These are phyloP conservation scores for Pelusios castaneus DNA, from an alignment of 2,113 vertebrate species.

Conservation along the genomic window DNA sequence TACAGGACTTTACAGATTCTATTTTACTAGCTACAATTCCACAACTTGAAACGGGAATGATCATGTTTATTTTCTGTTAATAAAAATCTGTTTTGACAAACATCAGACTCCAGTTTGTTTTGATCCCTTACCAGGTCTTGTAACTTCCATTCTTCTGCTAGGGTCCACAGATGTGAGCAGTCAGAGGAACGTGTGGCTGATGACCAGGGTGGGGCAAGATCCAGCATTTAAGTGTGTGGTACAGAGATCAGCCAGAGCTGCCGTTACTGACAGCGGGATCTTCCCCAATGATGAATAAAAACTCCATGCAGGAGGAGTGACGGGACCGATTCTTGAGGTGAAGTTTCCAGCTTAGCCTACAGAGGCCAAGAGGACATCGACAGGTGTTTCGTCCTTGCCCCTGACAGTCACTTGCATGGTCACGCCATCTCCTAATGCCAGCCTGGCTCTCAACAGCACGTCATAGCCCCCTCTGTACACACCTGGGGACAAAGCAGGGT, in stretches of 20 bases:
- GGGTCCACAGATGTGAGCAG: slow-evolving; percentile 39
- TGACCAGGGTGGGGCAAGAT: slow-evolving; percentile 8
- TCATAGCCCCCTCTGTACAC: slow-evolving; percentile 91
- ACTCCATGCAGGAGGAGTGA: slow-evolving; percentile 43
- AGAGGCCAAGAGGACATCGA: slow-evolving; percentile 92
- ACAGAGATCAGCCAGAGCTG: slow-evolving; percentile 47
- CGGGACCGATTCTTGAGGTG: neutral
- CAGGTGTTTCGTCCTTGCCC: slow-evolving; percentile 87
- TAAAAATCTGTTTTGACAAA: slow-evolving; percentile 85
- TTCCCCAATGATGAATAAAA: slow-evolving; percentile 57
- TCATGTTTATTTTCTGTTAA: slow-evolving; percentile 84
- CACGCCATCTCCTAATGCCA: slow-evolving; percentile 92
- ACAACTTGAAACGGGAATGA: slow-evolving; percentile 59
- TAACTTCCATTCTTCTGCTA: neutral
- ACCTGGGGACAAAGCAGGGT: slow-evolving; percentile 73
- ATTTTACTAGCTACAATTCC: slow-evolving; percentile 74
- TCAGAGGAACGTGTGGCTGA: slow-evolving; percentile 38
- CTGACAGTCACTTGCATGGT: slow-evolving; percentile 98
- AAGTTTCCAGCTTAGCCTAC: slow-evolving; percentile 83
- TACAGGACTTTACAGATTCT: neutral
- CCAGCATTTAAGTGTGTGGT: neutral
- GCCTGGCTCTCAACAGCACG: slow-evolving; percentile 88
- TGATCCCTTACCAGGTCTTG: slow-evolving; percentile 9
- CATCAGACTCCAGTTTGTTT: slow-evolving; percentile 45
- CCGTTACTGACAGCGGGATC: slow-evolving; percentile 1